Conservation (phyloP, 1,140 invertebrate species). For the Stenopsyche tienmushanensis region DNA sequence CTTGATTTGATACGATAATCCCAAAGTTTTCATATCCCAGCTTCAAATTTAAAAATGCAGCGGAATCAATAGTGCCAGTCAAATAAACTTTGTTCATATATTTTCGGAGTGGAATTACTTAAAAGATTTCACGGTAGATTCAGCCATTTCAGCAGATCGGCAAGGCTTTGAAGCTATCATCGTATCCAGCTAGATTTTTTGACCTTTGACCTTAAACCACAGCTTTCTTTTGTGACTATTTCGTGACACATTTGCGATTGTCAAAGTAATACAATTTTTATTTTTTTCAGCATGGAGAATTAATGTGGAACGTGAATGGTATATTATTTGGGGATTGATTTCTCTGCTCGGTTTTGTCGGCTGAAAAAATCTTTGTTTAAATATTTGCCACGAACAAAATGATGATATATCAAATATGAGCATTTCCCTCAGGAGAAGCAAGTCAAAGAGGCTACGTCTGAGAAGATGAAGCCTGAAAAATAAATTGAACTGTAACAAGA, state of each 20-base stretch:
- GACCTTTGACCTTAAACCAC: constrained; percentile 11
- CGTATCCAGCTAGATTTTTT: constrained; percentile 11
- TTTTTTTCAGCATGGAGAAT: too few species aligned
- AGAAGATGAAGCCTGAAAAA: constrained; percentile 16
- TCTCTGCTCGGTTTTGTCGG: too few species aligned
- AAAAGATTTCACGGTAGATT: neutral
- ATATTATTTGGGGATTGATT: too few species aligned
- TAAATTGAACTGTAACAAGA: constrained; percentile 19
- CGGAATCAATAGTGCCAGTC: too few species aligned
- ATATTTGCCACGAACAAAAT: constrained; percentile 17
- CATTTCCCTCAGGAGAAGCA: neutral
- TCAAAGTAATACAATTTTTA: neutral
- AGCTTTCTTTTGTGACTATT: constrained; percentile 8
- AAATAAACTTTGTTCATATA: too few species aligned
- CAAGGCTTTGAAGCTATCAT: constrained; percentile 23
- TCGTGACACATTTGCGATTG: neutral
- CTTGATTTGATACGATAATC: too few species aligned
- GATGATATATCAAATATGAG: constrained; percentile 6
- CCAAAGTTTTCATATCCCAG: too few species aligned
- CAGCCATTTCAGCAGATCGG: constrained; percentile 19
- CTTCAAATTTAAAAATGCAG: too few species aligned
- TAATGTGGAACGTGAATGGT: too few species aligned
- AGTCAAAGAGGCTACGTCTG: constrained; percentile 1
- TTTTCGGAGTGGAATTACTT: too few species aligned
- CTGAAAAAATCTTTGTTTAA: constrained; percentile 12